Evolutionary conservation across 2,797 vertebrate genomes (phyloP), one percentile per base, ranked within the genome.

Genomic region (Chelmon rostratus): DNA sequence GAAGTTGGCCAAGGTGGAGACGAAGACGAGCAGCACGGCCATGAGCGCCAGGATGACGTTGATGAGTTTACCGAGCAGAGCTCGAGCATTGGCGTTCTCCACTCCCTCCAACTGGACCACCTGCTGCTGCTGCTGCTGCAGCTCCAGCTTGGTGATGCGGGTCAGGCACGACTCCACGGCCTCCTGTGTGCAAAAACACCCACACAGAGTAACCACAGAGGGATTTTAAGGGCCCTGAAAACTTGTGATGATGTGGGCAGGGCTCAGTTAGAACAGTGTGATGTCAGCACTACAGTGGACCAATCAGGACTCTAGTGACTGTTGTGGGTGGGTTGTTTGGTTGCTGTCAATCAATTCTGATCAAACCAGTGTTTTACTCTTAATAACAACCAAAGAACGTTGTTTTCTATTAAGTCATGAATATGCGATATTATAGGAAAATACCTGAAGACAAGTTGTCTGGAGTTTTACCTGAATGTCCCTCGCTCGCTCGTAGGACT

Each of bases 81-180:
- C 98, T n/a, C 98, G 94, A 0, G 98, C 98, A 0, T 99, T 98
- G 92, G 98, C 97, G 2, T 99, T 99, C 93, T 99, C 98, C 89
- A 99, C 98, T 0, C 98, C 98, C 80, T 99, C 98, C 93, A 99
- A 87, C 94, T 99, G 98, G 38, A 99, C 98, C 61, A 99, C 98
- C 88, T 99, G 98, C 93, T 99, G 98, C 94, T 99, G 98, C 76
- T 99, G 98, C 92, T 99, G 98, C 94, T 99, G 98, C 52, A 99
- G 94, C 93, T 99, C 98, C 93, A 99, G 92, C 91, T 99, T 99
- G 86, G 97, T 98, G 90, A 99, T 96, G 13, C 98, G 96, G 0
- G 98, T 99, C 93, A 99, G 95, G 83, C 98, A 99, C 38, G 98
- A 98, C 95, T 99, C 98, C 91, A 99, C 97, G 0, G 97, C 98